These are phyloP conservation scores for Hyphantria cunea DNA, from an alignment of 1,140 invertebrate genomes.

Conservation along the genomic window DNA sequence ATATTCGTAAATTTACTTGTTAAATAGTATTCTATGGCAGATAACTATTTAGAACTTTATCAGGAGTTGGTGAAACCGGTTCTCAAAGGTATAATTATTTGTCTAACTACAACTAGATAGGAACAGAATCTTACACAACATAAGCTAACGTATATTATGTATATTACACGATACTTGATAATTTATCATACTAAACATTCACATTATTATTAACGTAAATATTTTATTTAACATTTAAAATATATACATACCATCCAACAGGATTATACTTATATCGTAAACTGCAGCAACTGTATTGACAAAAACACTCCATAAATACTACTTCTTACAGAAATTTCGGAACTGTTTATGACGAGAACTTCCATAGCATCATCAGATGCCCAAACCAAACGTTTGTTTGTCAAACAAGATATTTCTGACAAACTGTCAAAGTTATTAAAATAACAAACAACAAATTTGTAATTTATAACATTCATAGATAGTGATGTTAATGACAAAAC, in stretches of 20 bases:
- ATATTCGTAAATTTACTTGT: no score
- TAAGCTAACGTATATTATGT: conserved; percentile 1
- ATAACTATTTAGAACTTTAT: no score
- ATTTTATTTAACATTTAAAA: conserved; percentile 5
- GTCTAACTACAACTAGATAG: conserved; percentile 7
- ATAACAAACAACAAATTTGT: no score
- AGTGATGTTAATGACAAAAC: no score
- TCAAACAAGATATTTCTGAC: neutral
- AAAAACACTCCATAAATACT: neutral
- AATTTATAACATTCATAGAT: no score
- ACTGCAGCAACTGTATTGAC: neutral
- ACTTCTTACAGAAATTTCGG: neutral
- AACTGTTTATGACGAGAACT: neutral
- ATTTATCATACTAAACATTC: conserved; percentile 45
- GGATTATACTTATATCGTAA: neutral
- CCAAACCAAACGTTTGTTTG: neutral
- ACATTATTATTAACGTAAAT: conserved; percentile 32
- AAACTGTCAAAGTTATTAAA: no score
- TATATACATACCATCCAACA: neutral
- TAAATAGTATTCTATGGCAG: no score
- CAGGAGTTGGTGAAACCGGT: no score
- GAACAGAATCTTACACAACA: conserved; percentile 24
- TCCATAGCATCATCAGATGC: neutral
- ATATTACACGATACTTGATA: conserved; percentile 31
- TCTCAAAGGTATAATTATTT: no score